Conservation (phyloP, 2,113 vertebrate genomes). For the Limnothrissa miodon region DNA sequence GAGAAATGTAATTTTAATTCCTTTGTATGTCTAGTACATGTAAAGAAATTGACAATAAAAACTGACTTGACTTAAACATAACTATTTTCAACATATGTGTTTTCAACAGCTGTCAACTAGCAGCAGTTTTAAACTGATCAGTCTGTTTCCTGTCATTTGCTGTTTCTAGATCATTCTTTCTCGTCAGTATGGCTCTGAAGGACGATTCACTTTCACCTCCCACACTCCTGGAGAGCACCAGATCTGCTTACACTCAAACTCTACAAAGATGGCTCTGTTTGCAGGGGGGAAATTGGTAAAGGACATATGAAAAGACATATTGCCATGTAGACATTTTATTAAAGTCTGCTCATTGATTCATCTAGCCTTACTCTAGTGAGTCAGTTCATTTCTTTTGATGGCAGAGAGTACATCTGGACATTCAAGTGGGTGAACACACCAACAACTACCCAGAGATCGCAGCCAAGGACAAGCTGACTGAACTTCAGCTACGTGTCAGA, state of each 20-base stretch:
- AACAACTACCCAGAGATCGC: slow-evolving; percentile 97
- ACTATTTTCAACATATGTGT: not conserved
- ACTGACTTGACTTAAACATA: too few species aligned
- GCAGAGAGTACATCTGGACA: slow-evolving; percentile 89
- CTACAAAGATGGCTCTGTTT: slow-evolving; percentile 91
- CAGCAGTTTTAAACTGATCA: not conserved
- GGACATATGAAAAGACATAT: not conserved
- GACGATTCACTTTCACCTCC: slow-evolving; percentile 92
- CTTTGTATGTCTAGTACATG: too few species aligned
- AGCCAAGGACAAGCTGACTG: slow-evolving; percentile 90
- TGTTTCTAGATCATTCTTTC: slow-evolving; percentile 82
- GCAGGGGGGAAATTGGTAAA: slow-evolving; percentile 88
- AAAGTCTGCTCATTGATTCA: not conserved
- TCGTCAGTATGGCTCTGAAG: slow-evolving; percentile 90
- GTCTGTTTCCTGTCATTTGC: not conserved
- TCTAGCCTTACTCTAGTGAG: not conserved
- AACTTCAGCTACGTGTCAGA: slow-evolving; percentile 86
- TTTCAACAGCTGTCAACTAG: too few species aligned
- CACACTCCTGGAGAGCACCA: slow-evolving; percentile 94
- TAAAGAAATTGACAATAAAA: too few species aligned
- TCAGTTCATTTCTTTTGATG: not conserved
- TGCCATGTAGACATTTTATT: not conserved
- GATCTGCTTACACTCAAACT: slow-evolving; percentile 96
- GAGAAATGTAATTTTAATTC: too few species aligned
- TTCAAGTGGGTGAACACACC: slow-evolving; percentile 92